These are phyloP conservation scores for Rhingia rostrata DNA, from an alignment of 2,888 invertebrate genomes.

Conservation along the genomic window DNA sequence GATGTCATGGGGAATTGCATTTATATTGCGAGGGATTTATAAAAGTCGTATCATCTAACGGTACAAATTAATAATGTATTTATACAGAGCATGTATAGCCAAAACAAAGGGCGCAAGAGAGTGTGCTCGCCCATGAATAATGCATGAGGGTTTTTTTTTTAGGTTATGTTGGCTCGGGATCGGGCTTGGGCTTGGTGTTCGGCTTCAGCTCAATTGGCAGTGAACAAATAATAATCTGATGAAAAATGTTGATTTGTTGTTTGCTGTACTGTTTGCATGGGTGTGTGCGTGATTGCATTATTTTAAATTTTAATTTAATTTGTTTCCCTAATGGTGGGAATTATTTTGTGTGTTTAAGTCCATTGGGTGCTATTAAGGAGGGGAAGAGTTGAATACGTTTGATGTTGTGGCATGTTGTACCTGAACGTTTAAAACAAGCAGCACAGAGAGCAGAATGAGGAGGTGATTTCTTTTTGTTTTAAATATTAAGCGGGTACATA, in stretches of 20 bases:
- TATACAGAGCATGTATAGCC: conserved; percentile 66
- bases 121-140: conserved; percentile 68
- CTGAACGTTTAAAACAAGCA: too few species aligned
- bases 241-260: conserved; percentile 68
- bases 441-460: too few species aligned
- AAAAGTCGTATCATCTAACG: conserved; percentile 74
- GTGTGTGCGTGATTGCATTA: conserved; percentile 53
- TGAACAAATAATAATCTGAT: conserved; percentile 66
- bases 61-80: conserved; percentile 75
- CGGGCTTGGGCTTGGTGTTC: conserved; percentile 14
- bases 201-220: conserved; percentile 40
- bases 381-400: background rate
- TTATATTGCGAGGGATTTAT: conserved; percentile 73
- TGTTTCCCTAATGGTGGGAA: conserved; percentile 61
- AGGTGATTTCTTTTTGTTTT: too few species aligned
- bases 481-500: too few species aligned
- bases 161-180: too few species aligned
- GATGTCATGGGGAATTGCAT: conserved; percentile 68
- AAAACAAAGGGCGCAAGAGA: conserved; percentile 64
- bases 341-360: conserved; percentile 14
- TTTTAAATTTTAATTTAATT: conserved; percentile 74
- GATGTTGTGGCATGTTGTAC: background rate
- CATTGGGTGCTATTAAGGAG: background rate
- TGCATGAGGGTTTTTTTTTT: conserved; percentile 50
- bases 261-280: conserved; percentile 12